Conservation (phyloP, 2,113 vertebrate species). For the Electrona antarctica region DNA sequence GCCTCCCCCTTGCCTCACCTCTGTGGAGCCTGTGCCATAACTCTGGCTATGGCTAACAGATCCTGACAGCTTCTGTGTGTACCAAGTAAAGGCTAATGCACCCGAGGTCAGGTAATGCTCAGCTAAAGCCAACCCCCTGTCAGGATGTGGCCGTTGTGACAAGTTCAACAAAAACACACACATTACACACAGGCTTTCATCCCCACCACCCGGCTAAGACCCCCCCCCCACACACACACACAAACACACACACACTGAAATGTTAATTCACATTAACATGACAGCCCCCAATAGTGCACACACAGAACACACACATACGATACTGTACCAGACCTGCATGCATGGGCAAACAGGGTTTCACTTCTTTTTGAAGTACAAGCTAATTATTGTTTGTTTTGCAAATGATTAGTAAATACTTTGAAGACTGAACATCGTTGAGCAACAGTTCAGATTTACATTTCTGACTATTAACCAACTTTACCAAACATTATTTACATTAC, state of each 20-base stretch:
- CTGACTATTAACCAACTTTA: not conserved
- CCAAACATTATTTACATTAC: too few relatives aligned
- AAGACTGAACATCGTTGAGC: too few relatives aligned
- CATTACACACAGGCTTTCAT: slow-evolving; percentile 48
- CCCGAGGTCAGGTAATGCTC: slow-evolving; percentile 62
- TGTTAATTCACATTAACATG: slow-evolving; percentile 52
- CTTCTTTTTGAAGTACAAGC: too few relatives aligned
- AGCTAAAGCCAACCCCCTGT: slow-evolving; percentile 51
- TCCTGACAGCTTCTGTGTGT: slow-evolving; percentile 68
- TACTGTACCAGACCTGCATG: too few relatives aligned
- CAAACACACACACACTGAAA: slow-evolving; percentile 6
- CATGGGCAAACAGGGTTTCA: too few relatives aligned
- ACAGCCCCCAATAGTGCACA: slow-evolving; percentile 35
- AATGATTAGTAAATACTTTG: too few relatives aligned
- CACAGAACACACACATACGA: too few relatives aligned
- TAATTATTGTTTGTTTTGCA: too few relatives aligned
- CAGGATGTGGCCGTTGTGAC: slow-evolving; percentile 59
- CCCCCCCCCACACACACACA: slow-evolving; percentile 52
- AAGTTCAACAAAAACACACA: slow-evolving; percentile 70
- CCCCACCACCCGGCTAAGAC: slow-evolving; percentile 52
- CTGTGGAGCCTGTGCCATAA: slow-evolving; percentile 56
- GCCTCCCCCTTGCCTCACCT: slow-evolving; percentile 46
- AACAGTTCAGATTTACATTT: slow-evolving; percentile 55
- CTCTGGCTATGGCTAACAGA: slow-evolving; percentile 59
- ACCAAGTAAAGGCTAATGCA: slow-evolving; percentile 52